These are phyloP conservation scores for Criorhina ranunculi DNA, from an alignment of 2,888 invertebrate species.

Conservation along the genomic window DNA sequence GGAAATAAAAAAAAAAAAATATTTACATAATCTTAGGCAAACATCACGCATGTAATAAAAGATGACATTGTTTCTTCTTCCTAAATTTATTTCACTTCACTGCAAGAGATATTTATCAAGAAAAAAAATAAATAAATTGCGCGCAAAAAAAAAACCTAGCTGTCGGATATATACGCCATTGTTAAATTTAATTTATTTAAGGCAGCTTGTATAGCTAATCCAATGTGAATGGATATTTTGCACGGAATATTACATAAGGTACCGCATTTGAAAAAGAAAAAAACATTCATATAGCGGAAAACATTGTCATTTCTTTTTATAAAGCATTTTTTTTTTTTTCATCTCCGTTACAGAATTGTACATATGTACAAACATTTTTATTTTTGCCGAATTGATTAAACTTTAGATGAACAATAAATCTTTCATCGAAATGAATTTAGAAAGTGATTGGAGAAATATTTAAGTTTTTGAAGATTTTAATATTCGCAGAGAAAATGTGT, in stretches of 20 bases:
- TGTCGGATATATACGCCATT: slow-evolving; percentile 20
- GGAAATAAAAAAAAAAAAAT: neutral
- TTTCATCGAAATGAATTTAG: slow-evolving; percentile 21
- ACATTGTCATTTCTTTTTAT: slow-evolving; percentile 7
- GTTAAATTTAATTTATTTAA: slow-evolving; percentile 17
- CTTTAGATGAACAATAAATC: slow-evolving; percentile 4
- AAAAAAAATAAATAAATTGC: neutral
- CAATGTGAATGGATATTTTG: slow-evolving; percentile 26
- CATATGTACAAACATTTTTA: neutral
- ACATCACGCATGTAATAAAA: neutral
- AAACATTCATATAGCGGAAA: neutral
- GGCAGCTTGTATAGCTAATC: slow-evolving; percentile 20
- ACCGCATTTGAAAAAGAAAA: no score
- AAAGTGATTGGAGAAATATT: slow-evolving; percentile 19
- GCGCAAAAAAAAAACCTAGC: neutral
- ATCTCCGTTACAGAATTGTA: neutral
- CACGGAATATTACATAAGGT: slow-evolving; percentile 21
- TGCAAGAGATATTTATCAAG: neutral
- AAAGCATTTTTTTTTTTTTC: neutral
- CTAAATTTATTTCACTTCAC: slow-evolving; percentile 21
- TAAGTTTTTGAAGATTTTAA: neutral
- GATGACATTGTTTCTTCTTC: slow-evolving; percentile 8
- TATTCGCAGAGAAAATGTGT: no score
- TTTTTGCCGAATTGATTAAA: slow-evolving; percentile 16
- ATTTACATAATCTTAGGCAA: slow-evolving; percentile 16